phyloP scores from a whole-genome alignment of 2,113 vertebrate genomes.

The Lasiurus borealis region DNA sequence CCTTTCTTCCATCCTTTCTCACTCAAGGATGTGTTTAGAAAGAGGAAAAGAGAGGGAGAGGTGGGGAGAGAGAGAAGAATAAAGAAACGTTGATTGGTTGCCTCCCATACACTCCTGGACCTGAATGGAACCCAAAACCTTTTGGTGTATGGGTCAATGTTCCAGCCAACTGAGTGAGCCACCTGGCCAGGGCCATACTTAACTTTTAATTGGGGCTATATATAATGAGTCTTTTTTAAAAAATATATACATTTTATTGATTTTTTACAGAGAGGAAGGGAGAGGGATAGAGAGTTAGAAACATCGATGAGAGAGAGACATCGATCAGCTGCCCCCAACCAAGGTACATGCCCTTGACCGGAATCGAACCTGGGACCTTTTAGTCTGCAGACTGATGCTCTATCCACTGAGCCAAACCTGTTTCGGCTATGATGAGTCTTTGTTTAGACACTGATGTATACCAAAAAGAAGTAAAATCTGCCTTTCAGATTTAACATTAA shows the following conservation, averaged over 20 bases:
- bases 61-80: neutral
- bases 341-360: too few relatives aligned
- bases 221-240: neutral
- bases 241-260: too few relatives aligned
- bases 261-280: too few relatives aligned
- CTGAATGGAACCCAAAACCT: neutral
- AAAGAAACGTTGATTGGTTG: neutral
- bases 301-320: too few relatives aligned
- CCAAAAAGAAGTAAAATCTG: conserved; percentile 27
- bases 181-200: neutral
- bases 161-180: neutral
- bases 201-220: neutral
- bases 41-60: neutral
- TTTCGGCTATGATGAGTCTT: neutral
- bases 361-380: too few relatives aligned
- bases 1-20: too few relatives aligned
- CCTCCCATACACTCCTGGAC: neutral
- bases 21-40: neutral
- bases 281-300: too few relatives aligned
- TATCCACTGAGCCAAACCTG: too few relatives aligned
- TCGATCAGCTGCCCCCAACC: too few relatives aligned
- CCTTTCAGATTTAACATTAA: conserved; percentile 42
- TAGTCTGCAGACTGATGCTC: too few relatives aligned
- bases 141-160: neutral
- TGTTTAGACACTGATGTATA: neutral